Base-by-base conservation (phyloP, 1,140 invertebrate species). In the Lineus longissimus region DNA sequence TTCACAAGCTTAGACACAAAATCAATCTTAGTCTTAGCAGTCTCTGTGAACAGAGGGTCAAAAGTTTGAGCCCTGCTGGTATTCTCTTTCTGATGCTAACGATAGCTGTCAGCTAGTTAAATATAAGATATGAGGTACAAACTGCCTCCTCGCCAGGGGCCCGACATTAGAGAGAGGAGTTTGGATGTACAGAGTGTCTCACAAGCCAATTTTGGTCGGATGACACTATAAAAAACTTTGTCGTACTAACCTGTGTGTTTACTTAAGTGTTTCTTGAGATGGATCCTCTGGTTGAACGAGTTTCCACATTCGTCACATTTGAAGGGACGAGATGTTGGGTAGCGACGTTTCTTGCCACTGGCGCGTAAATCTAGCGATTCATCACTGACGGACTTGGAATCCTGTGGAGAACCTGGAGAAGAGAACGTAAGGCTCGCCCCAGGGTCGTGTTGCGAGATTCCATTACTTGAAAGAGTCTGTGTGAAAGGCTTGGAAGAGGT, bases 231-330 rank as follows among this genome's bases (percentile, higher is more conserved):
- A n/a, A n/a, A n/a, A n/a, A n/a, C n/a, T n/a, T n/a, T n/a, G n/a
- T n/a, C n/a, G n/a, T n/a, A 58, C 59, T 65, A 67, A 81, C 79
- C 79, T 71, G 78, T 80, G 63, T 81, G 79, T 66, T 82, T 82
- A 66, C 76, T 78, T 72, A 77, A 74, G 65, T 82, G 80, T 63
- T 82, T 82, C 64, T 79, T 78, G 27, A 82, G 67, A 65, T 82
- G 80, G 55, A 82, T 80, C 54, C 77, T 71, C 66, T 82, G 80
- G 61, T 82, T 82, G 60, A 82, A 82, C 17, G 78, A 73, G 56
- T 76, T 60, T 27, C 75, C 71, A 72, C 80, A 82, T 27, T 76
- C 63, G 2, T 75, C 70, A 71, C 80, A 82, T 56, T 79, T 78
- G 60, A 76, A 80, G 7, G 78, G 78, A 55, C 71, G 69, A 7